Conservation (phyloP, 2,113 vertebrate species). For the Hippoglossus stenolepis region DNA sequence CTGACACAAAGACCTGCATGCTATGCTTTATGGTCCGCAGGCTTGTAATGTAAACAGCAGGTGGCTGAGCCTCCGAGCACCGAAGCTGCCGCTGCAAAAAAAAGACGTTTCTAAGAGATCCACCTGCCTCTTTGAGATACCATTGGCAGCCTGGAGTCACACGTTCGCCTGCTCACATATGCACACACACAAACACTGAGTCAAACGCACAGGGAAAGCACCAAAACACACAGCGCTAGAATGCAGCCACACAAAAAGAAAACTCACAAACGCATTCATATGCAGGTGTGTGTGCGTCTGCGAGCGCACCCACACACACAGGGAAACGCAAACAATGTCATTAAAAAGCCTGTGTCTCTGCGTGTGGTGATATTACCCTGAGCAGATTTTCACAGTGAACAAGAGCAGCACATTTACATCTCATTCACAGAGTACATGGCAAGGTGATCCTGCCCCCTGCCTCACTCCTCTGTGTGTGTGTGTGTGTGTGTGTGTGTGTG, state of each 20-base stretch:
- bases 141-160: constrained; percentile 29
- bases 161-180: constrained; percentile 9
- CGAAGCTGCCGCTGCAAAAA: neutral
- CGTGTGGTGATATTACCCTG: constrained; percentile 40
- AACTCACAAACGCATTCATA: too few relatives aligned
- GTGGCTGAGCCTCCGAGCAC: constrained; percentile 42
- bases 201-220: neutral
- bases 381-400: constrained; percentile 49
- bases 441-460: constrained; percentile 45
- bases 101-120: constrained; percentile 34
- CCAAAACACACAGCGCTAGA: neutral
- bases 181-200: neutral
- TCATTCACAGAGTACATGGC: constrained; percentile 59
- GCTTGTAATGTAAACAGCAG: constrained; percentile 52
- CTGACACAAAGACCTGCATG: constrained; percentile 44
- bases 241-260: neutral
- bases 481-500: constrained; percentile 1
- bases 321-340: constrained; percentile 35
- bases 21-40: constrained; percentile 41
- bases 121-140: constrained; percentile 63
- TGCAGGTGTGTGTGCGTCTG: too few relatives aligned
- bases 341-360: constrained; percentile 58
- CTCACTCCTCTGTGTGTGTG: neutral
- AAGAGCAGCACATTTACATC: constrained; percentile 66
- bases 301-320: neutral